Conservation (phyloP, 2,888 invertebrate species). For the Campopleginae sp. region DNA sequence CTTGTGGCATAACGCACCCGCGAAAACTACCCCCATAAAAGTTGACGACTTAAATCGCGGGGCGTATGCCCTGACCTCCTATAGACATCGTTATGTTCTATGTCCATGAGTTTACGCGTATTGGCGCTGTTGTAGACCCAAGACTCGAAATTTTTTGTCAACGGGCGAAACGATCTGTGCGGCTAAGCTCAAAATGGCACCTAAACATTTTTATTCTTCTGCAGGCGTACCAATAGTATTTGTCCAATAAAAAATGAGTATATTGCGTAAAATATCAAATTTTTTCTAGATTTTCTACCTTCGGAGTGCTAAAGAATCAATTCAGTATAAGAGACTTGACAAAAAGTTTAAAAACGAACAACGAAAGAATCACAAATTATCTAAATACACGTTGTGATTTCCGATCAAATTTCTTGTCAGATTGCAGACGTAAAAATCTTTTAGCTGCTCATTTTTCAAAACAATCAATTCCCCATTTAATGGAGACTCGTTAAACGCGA, state of each 20-base stretch:
- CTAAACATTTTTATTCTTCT: not conserved
- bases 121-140: not conserved
- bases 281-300: not conserved
- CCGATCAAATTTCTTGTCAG: too few species aligned
- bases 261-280: not conserved
- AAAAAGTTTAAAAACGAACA: not conserved
- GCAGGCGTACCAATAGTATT: not conserved
- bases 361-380: too few species aligned
- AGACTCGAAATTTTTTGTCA: constrained; percentile 8
- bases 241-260: not conserved
- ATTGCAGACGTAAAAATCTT: too few species aligned
- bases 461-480: too few species aligned
- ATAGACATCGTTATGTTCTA: constrained; percentile 33
- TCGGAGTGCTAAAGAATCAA: not conserved
- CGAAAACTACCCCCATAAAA: constrained; percentile 83
- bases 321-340: not conserved
- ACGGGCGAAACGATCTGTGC: not conserved
- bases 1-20: constrained; percentile 70
- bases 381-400: too few species aligned
- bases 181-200: constrained; percentile 16
- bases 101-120: constrained; percentile 6
- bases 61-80: constrained; percentile 78
- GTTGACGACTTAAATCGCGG: constrained; percentile 82
- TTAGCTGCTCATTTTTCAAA: too few species aligned
- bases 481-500: not conserved